Evolutionary conservation across 1,140 invertebrate genomes (phyloP).

Genomic region (Philotrypesis tridentata): DNA sequence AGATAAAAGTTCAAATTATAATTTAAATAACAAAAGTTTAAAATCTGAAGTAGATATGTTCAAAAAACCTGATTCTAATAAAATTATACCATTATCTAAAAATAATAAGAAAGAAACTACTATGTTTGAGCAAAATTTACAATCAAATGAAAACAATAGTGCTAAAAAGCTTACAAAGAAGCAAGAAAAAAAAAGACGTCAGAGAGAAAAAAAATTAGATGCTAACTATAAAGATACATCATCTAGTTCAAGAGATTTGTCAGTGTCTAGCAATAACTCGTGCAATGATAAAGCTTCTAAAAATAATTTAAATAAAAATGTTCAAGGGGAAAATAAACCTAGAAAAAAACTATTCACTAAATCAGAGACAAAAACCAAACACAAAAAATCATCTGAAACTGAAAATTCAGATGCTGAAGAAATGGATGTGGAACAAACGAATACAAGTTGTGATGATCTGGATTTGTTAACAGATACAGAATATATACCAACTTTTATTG

Average conservation of each 20-base stretch:
- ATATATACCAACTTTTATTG: slow-evolving; percentile 4
- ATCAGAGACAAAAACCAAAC: not conserved
- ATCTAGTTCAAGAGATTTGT: not conserved
- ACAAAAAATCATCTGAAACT: not conserved
- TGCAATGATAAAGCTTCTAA: not conserved
- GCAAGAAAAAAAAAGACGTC: not conserved
- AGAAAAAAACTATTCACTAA: not conserved
- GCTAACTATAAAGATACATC: not conserved
- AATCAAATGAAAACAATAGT: not conserved
- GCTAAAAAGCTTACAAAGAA: not conserved
- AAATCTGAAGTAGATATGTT: not conserved
- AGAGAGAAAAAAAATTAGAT: not conserved
- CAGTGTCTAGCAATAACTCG: not conserved
- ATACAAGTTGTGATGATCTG: not conserved
- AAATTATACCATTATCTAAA: not conserved
- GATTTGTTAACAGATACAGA: slow-evolving; percentile 10
- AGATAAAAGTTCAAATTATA: not conserved
- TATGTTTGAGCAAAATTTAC: not conserved
- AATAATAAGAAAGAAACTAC: not conserved
- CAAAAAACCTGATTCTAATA: not conserved
- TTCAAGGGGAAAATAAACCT: not conserved
- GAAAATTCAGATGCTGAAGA: slow-evolving; percentile 7
- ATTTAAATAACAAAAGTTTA: not conserved
- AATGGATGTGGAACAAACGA: not conserved
- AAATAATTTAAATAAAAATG: not conserved